A percentile compares a stretch with the other conserved stretches of the same genome.
Evolutionary conservation across 1,140 invertebrate species (phyloP).

Genomic region (Scylla paramamosain): DNA sequence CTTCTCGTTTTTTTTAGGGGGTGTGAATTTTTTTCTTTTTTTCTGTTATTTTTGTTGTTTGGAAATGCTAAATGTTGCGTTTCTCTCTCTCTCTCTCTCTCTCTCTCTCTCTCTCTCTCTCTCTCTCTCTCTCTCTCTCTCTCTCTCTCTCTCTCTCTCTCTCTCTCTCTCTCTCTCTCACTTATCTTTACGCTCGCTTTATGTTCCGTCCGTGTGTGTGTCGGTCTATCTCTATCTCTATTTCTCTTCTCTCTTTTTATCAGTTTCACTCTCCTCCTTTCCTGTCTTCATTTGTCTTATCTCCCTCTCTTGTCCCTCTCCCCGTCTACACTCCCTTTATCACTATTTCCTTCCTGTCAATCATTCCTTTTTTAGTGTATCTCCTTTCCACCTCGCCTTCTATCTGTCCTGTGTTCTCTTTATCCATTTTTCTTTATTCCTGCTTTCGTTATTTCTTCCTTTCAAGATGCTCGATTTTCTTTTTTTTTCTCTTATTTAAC

Average conservation of each 20-base stretch:
- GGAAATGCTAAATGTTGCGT: neutral
- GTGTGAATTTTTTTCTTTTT: neutral
- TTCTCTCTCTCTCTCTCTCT: neutral
- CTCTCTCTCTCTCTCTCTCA: neutral
- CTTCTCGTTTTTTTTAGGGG: neutral
- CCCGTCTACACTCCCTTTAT: constrained; percentile 16
- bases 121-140: neutral
- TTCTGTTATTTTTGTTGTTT: neutral
- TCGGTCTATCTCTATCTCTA: neutral
- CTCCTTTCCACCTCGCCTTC: neutral
- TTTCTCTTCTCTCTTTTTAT: constrained; percentile 5
- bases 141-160: neutral
- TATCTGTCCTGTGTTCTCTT: neutral
- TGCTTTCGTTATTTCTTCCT: neutral
- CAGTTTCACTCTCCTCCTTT: neutral
- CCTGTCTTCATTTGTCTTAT: neutral
- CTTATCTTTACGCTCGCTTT: neutral
- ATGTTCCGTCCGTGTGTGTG: neutral
- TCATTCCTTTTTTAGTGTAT: neutral
- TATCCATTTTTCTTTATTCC: neutral
- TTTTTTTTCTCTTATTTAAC: neutral
- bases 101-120: neutral
- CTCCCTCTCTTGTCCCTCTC: neutral
- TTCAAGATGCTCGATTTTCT: neutral
- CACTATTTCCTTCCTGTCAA: constrained; percentile 8